Base-by-base conservation (phyloP, 2,888 invertebrate genomes). In the Stenotaenia linearis region DNA sequence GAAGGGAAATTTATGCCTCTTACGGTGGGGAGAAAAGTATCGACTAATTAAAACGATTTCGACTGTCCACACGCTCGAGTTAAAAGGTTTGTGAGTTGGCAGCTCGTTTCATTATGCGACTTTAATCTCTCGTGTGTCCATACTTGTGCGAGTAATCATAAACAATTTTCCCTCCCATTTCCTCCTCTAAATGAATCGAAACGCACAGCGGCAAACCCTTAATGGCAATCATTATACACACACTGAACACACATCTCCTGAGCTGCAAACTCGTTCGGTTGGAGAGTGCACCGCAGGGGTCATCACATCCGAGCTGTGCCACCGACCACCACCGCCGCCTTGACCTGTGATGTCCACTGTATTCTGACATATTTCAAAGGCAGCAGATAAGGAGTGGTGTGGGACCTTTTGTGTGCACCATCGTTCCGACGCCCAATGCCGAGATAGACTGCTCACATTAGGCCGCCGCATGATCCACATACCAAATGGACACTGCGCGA, bases 101-200 rank as follows among this genome's bases (percentile, higher is more conserved):
- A 61, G 61, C 61, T 61, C 61, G 23, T 61, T 61, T 61, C 61
- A 61, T 61, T 61, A 61, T 61, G 61, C 61, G 61, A 61, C 61
- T 61, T 61, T 61, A 61, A 61, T 61, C 61, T 61, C 61, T 61
- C 23, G 25, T 61, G 25, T 61, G 61, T 61, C 61, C 61, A 61
- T 61, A 61, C 61, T 61, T 61, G 25, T 61, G 25, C 23, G 23
- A 61, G 61, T 61, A 61, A 61, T 61, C 61, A 61, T 61, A 61
- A 61, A 61, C 61, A 61, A 61, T 61, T 61, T 61, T 61, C 61
- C 61, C 61, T 61, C 61, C 61, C 61, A 61, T 61, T 61, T 61
- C 61, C 61, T 61, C 61, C 61, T 61, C 61, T 61, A 61, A 61
- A 61, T 61, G 61, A 61, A 61, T 61, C 61, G 61, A 61, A 61